These are phyloP conservation scores for Paraplagusia blochii DNA, from an alignment of 2,113 vertebrate species.

Conservation along the genomic window DNA sequence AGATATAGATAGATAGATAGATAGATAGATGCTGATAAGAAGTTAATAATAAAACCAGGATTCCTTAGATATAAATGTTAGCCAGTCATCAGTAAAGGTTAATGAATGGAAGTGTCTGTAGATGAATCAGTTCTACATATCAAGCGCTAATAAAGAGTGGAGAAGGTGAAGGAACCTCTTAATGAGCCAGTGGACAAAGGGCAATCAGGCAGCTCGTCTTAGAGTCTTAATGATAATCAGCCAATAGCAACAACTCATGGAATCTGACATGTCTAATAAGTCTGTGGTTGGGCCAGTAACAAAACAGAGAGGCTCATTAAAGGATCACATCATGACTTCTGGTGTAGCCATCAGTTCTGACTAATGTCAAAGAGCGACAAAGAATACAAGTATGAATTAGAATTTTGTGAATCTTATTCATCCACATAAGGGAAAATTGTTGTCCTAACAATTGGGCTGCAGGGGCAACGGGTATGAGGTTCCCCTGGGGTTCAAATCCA, in stretches of 20 bases:
- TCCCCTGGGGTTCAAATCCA: too few relatives aligned
- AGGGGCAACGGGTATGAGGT: too few relatives aligned
- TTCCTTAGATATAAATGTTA: conserved; percentile 11
- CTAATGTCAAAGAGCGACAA: too few relatives aligned
- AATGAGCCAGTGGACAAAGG: conserved; percentile 10
- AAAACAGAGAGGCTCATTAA: too few relatives aligned
- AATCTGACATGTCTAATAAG: neutral
- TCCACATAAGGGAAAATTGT: too few relatives aligned
- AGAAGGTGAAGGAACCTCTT: conserved; percentile 6
- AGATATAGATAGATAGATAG: too few relatives aligned
- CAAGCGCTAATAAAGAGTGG: conserved; percentile 27
- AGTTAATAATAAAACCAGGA: conserved; percentile 15
- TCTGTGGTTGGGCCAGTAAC: too few relatives aligned
- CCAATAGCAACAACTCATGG: neutral
- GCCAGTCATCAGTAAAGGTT: conserved; percentile 28
- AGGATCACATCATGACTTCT: too few relatives aligned
- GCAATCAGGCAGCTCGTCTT: conserved; percentile 6
- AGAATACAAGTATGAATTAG: too few relatives aligned
- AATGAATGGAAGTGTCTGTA: conserved; percentile 15
- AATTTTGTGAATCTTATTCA: too few relatives aligned
- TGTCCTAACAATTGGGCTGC: too few relatives aligned
- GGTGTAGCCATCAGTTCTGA: too few relatives aligned
- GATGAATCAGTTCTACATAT: neutral
- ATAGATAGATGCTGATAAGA: conserved; percentile 17
- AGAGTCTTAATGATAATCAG: neutral